A percentile compares a stretch with the other conserved stretches of the same genome.
Evolutionary conservation across 2,888 invertebrate genomes (phyloP).

Genomic region (Phanerotoma sp.): DNA sequence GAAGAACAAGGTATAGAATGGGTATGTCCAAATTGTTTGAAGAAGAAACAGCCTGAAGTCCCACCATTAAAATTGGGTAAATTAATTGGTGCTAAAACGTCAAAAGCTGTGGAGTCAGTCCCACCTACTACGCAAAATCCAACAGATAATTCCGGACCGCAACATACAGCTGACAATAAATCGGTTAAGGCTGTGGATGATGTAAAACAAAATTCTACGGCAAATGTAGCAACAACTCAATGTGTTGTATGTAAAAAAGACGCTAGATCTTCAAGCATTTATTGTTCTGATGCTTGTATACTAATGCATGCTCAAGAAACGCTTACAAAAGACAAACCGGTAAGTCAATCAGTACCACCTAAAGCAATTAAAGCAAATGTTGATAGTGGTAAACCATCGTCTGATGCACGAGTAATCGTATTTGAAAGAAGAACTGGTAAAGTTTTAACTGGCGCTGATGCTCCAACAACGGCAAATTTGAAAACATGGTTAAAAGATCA

Average conservation of each 20-base stretch:
- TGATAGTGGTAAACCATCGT: conserved; percentile 41
- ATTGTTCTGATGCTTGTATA: conserved; percentile 88
- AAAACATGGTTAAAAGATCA: conserved; percentile 83
- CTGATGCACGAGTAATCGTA: conserved; percentile 67
- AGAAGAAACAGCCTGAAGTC: conserved; percentile 55
- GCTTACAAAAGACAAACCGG: conserved; percentile 50
- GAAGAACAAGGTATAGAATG: conserved; percentile 85
- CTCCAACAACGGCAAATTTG: conserved; percentile 78
- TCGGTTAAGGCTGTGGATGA: background rate
- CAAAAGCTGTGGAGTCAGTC: conserved; percentile 9
- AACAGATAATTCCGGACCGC: conserved; percentile 18
- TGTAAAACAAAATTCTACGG: conserved; percentile 6
- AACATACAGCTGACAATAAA: background rate
- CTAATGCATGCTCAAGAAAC: conserved; percentile 77
- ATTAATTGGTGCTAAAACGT: conserved; percentile 7
- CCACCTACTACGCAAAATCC: conserved; percentile 7
- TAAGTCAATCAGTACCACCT: conserved; percentile 28
- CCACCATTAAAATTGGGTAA: background rate
- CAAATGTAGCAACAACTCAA: conserved; percentile 48
- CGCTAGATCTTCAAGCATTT: conserved; percentile 79
- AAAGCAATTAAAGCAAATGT: conserved; percentile 41
- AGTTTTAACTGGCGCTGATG: conserved; percentile 69
- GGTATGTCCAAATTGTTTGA: conserved; percentile 83
- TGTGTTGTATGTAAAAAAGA: conserved; percentile 80
- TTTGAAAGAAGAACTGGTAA: conserved; percentile 79